Conservation (phyloP, 2,797 vertebrate genomes). For the Danio albolineatus region DNA sequence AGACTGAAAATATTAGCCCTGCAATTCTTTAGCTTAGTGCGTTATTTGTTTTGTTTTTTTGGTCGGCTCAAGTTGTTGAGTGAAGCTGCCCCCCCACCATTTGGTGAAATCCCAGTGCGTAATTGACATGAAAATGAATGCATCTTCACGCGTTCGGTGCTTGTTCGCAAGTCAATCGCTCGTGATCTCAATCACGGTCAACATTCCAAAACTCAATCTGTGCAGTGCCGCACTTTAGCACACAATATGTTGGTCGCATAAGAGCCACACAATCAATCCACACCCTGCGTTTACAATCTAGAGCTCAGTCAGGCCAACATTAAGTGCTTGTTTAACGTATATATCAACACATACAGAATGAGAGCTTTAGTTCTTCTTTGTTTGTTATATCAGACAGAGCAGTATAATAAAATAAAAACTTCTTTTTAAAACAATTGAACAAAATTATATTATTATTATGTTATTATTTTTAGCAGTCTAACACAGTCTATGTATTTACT, state of each 20-base stretch:
- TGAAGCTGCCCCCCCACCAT: not conserved
- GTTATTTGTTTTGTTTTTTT: not conserved
- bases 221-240: conserved; percentile 2
- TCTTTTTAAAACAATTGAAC: too few relatives aligned
- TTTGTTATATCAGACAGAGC: not conserved
- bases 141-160: not conserved
- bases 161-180: not conserved
- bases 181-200: not conserved
- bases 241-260: not conserved
- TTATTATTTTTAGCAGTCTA: too few relatives aligned
- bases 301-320: conserved; percentile 22
- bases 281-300: conserved; percentile 26
- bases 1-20: conserved; percentile 6
- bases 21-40: not conserved
- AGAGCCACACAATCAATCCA: conserved; percentile 8
- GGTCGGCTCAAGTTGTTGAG: not conserved
- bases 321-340: not conserved
- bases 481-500: too few relatives aligned
- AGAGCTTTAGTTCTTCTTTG: not conserved
- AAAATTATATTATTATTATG: too few relatives aligned
- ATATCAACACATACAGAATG: too few relatives aligned
- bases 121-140: conserved; percentile 17
- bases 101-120: not conserved
- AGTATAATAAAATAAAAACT: not conserved
- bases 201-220: conserved; percentile 4